Evolutionary conservation across 2,113 vertebrate species (phyloP), one percentile per base, ranked within the genome.

Genomic region (Phaethornis superciliosus): DNA sequence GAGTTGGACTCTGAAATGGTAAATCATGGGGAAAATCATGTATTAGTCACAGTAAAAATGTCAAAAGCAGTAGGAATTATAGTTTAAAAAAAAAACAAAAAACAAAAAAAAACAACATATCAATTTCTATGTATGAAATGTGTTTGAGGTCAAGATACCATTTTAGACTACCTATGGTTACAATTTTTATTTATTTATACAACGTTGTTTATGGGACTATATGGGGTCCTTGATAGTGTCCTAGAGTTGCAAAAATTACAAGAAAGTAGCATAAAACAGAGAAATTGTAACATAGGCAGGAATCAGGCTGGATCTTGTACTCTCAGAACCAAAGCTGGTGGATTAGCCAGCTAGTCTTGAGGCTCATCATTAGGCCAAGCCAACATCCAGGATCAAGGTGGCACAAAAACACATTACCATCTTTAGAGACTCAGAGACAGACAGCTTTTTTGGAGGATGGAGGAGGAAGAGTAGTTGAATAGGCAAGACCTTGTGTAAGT

Each of bases 11-110:
- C 42, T 59, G 54, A 93, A 81, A 93, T 37, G 47, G 63, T 67
- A 81, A 75, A 85, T 94, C 70, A 85, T n/a, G 47, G 77, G 27
- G 59, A 77, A 95, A 94, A 72, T 75, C 5, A 11, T 65, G 30
- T 12, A 81, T 89, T 91, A 88, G 28, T 63, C 83, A 58, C 65
- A 88, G 13, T 55, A 78, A 89, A 97, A 93, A 84, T 75, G 37
- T 68, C 76, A 91, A 88, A 91, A 85, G 62, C 30, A 80, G 27
- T 80, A 83, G 67, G 32, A 91, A 92, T 76, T 59, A 20, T 21
- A 91, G 75, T 76, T 80, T 27, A 70, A 93, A 86, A 86, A 69
- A 18, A 6, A 0, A 37, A 22, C n/a, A n/a, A n/a, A n/a, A n/a
- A n/a, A n/a, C n/a, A 86, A 86, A 69, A 18, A 6, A 0, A 37